Conservation (phyloP, 1,140 invertebrate genomes). For the Drosophila gunungcola region DNA sequence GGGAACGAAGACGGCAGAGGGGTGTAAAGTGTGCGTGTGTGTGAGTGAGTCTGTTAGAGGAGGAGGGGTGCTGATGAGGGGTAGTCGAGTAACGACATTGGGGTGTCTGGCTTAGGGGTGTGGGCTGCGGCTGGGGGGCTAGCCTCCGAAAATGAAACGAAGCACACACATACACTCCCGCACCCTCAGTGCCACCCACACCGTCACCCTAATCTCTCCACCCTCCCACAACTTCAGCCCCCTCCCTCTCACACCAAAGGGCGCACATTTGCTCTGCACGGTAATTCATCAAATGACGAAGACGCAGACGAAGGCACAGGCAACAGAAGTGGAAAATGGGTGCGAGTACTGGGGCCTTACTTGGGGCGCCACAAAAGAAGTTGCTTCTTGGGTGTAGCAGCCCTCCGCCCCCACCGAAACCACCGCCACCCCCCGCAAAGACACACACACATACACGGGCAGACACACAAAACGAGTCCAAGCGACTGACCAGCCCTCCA, state of each 20-base stretch:
- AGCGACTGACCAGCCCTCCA: conserved; percentile 65
- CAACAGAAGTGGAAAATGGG: conserved; percentile 16
- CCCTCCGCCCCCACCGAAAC: conserved; percentile 3
- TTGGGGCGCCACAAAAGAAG: conserved; percentile 77
- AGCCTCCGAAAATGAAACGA: conserved; percentile 71
- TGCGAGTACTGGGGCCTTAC: conserved; percentile 24
- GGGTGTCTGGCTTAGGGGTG: conserved; percentile 55
- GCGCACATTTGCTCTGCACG: conserved; percentile 76
- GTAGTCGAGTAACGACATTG: conserved; percentile 32
- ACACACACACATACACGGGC: conserved; percentile 9
- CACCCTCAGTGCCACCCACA: conserved; percentile 5
- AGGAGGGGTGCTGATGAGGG: conserved; percentile 1
- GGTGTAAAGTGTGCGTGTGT: conserved; percentile 34
- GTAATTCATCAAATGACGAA: conserved; percentile 83
- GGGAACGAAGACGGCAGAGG: conserved; percentile 6
- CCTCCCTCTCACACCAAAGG: conserved; percentile 42
- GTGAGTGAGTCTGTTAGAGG: conserved; percentile 32
- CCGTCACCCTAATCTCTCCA: conserved; percentile 4
- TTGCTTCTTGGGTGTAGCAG: conserved; percentile 73
- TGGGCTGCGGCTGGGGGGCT: conserved; percentile 23
- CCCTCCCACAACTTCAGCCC: conserved; percentile 1
- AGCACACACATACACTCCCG: conserved; percentile 33
- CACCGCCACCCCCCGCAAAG: conserved; percentile 8
- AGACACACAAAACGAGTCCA: conserved; percentile 49
- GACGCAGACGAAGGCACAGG: conserved; percentile 48